Evolutionary conservation across 2,888 invertebrate genomes (phyloP).

Genomic region (Anodontia alba): DNA sequence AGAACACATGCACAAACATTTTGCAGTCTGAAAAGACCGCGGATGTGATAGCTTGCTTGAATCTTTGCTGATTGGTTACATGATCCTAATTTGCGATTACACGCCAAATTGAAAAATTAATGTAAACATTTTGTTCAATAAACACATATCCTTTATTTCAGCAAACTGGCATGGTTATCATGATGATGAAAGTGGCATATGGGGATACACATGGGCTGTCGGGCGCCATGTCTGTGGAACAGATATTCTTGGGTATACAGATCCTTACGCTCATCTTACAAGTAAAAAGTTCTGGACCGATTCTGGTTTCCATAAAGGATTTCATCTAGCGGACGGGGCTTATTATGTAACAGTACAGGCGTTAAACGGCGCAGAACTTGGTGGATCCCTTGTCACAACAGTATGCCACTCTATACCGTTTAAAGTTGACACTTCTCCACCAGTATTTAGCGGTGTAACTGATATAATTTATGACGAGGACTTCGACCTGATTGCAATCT

Average conservation of each 20-base stretch:
- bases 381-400: conserved; percentile 69
- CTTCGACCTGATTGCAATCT: conserved; percentile 63
- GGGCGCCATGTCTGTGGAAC: conserved; percentile 60
- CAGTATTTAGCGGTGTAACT: conserved; percentile 56
- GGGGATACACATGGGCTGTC: conserved; percentile 70
- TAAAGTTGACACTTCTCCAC: conserved; percentile 67
- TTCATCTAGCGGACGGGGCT: conserved; percentile 66
- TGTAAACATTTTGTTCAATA: no score
- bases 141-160: conserved; percentile 48
- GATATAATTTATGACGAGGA: conserved; percentile 68
- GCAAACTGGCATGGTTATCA: conserved; percentile 72
- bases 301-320: conserved; percentile 56
- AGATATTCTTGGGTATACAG: conserved; percentile 56
- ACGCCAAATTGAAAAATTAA: no score
- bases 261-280: conserved; percentile 66
- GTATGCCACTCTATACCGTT: conserved; percentile 68
- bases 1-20: no score
- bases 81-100: no score
- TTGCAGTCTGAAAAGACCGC: no score
- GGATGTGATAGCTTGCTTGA: no score
- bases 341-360: conserved; percentile 74
- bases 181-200: conserved; percentile 72
- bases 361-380: conserved; percentile 61
- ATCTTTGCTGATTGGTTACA: no score
- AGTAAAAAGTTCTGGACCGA: conserved; percentile 69